Base-by-base conservation (phyloP, 2,888 invertebrate species). In the Phanerotoma sp. region DNA sequence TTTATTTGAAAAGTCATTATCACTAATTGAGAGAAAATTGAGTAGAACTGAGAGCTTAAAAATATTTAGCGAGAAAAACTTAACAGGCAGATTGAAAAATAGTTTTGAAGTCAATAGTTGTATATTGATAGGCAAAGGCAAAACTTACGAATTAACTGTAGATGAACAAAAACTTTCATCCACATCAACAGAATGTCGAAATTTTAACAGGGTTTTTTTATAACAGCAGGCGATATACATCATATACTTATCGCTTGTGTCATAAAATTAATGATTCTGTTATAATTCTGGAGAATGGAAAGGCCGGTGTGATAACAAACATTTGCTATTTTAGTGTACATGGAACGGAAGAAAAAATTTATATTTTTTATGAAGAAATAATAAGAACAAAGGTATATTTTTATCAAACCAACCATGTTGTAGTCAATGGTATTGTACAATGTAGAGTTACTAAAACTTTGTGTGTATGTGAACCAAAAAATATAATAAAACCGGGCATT, bases 1-100 rank as follows among this genome's bases (percentile, higher is more conserved):
- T 35, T 44, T 51, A 16, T 50, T 50, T 40, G 15, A 30, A n/a
- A 50, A 50, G 28, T 40, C 30, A 28, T 16, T 42, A n/a, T 9
- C 41, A 25, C 20, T 30, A 11, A 32, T 32, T 4, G 13, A 22
- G 22, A 41, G n/a, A 4, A 25, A 51, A 28, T 28, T 41, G 11
- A 5, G n/a, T 21, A 21, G 7, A 22, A 22, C 21, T 32, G 22
- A 41, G 15, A 3, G 7, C 11, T 50, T 37, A 37, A 22, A 20
- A 28, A 5, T 32, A 15, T 45, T 52, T 45, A 20, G 35, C 21
- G 51, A 51, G n/a, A 9, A 13, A 18, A 51, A 18, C 42, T 51
- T 51, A 28, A 32, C 18, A 6, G 32, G 32, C 6, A 32, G 35
- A 25, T 25, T 51, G 13, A 41, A 51, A 51, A 13, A 15, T 22